Conservation (phyloP, 2,888 invertebrate species). For the Dasypogon diadema region DNA sequence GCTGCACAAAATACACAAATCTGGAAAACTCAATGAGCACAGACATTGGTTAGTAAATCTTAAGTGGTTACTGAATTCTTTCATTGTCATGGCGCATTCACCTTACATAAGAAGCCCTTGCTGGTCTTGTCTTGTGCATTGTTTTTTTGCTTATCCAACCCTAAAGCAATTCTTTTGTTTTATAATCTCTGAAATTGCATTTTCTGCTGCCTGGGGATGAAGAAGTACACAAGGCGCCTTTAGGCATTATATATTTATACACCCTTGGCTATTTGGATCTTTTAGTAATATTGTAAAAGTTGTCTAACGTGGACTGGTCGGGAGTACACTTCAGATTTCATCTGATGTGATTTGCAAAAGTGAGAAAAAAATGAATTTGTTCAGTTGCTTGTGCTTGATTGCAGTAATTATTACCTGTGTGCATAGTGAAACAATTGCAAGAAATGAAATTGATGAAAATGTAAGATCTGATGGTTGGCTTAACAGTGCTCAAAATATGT, state of each 20-base stretch:
- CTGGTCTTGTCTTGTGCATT: slow-evolving; percentile 3
- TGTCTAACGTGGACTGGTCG: background rate
- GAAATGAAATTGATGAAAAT: slow-evolving; percentile 20
- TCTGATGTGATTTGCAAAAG: slow-evolving; percentile 3
- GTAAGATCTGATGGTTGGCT: slow-evolving; percentile 61
- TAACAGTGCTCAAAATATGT: slow-evolving; percentile 63
- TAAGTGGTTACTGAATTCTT: slow-evolving; percentile 9
- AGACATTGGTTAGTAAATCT: background rate
- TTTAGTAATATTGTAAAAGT: background rate
- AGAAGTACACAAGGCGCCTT: background rate
- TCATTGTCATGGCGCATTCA: slow-evolving; percentile 44
- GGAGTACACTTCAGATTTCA: background rate
- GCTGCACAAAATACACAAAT: slow-evolving; percentile 6
- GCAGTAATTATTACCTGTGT: background rate
- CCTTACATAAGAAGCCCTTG: slow-evolving; percentile 15
- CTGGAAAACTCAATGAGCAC: background rate
- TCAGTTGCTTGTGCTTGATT: background rate
- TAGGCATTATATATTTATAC: background rate
- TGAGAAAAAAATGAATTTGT: background rate
- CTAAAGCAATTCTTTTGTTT: slow-evolving; percentile 39
- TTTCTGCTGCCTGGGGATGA: slow-evolving; percentile 3
- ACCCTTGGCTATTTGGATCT: background rate
- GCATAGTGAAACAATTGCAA: slow-evolving; percentile 2
- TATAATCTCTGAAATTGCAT: background rate
- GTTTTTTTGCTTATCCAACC: slow-evolving; percentile 41